A percentile compares a stretch with the other conserved stretches of the same genome.
Conservation (phyloP, 2,888 invertebrate species). For the Hydropsyche betteni region DNA sequence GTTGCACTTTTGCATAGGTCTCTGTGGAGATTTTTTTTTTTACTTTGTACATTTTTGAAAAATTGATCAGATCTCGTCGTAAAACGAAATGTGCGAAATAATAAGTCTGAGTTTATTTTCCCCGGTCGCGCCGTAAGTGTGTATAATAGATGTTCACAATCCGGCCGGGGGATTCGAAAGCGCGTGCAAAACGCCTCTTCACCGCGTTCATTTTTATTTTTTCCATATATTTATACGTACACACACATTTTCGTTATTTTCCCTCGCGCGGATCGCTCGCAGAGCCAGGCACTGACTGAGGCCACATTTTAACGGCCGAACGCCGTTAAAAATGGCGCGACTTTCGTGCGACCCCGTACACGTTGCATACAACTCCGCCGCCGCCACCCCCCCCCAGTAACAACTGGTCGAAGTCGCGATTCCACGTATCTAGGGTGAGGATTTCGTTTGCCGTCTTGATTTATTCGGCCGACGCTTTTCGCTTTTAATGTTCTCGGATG, state of each 20-base stretch:
- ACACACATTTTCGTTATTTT: no score
- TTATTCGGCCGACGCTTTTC: slow-evolving; percentile 30
- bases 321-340: slow-evolving; percentile 12
- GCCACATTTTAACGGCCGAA: slow-evolving; percentile 33
- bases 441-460: slow-evolving; percentile 31
- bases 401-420: neutral
- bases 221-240: no score
- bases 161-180: slow-evolving; percentile 17
- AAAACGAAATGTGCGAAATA: slow-evolving; percentile 20
- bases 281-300: slow-evolving; percentile 1
- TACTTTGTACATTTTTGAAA: neutral
- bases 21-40: no score
- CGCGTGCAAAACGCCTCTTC: slow-evolving; percentile 18
- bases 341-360: slow-evolving; percentile 33
- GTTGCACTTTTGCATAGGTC: no score
- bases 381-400: neutral
- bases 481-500: slow-evolving; percentile 12
- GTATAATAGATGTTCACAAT: slow-evolving; percentile 26
- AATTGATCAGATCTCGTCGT: slow-evolving; percentile 16
- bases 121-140: slow-evolving; percentile 16
- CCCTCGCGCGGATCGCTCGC: neutral
- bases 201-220: slow-evolving; percentile 12
- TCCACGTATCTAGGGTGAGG: neutral
- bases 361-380: neutral
- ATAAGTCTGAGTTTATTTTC: slow-evolving; percentile 18